Base-by-base conservation (phyloP, 2,888 invertebrate genomes). In the Meloe dianella region DNA sequence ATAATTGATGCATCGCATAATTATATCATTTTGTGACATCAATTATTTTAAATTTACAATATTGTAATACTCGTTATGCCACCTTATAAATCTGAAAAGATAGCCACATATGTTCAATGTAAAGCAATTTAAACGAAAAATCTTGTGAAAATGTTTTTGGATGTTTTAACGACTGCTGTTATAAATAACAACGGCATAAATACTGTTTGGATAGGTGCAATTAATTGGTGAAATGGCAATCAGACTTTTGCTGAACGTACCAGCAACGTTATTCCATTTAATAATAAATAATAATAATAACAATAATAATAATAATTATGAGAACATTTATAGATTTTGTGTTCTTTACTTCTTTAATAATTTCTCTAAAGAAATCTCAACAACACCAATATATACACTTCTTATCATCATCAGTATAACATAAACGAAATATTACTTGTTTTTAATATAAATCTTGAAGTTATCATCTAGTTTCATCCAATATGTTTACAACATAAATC, bases 201-300 rank as follows among this genome's bases (percentile, higher is more conserved):
- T 69, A 67, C 58, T 35, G 22, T 57, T 67, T 63, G 63, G 60
- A 62, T 61, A 60, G 9, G 9, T 24, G 51, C 61, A 64, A 62
- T 61, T 69, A 69, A 69, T 69, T 69, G 69, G 67, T 60, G 62
- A 63, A 69, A 65, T 62, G 68, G 17, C 57, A 64, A 67, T 61
- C 57, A 65, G 17, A 60, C 60, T 56, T 60, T 60, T 60, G 59
- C 59, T 38, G 64, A 10, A 61, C 54, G 22, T 12, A 62, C 22
- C 56, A 29, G 47, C 38, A 60, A 60, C n/a, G 32, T 24, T 47
- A 41, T 41, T 41, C 41, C 41, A 41, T 41, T 41, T 54, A 32
- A 56, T 30, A 32, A 61, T 61, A 61, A n/a, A 61, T 61, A 32
- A 51, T 17, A 54, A 54, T 32, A 29, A 22, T 29, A 57, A 57